These are phyloP conservation scores for Pasiphila rectangulata DNA, from an alignment of 2,888 invertebrate species.

Conservation along the genomic window DNA sequence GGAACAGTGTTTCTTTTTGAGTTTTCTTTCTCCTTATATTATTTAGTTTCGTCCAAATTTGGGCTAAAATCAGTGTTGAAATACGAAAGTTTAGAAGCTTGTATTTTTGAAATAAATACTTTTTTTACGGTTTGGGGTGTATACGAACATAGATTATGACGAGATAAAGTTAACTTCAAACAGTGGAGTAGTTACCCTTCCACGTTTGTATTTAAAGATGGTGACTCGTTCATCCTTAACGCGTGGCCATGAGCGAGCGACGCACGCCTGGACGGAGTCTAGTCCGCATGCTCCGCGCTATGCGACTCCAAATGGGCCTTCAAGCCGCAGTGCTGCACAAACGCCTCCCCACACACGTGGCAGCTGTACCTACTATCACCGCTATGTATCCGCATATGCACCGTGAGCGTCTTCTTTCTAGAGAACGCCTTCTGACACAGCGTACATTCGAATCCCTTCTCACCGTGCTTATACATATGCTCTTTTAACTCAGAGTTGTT, in stretches of 20 bases:
- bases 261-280: neutral
- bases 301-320: conserved; percentile 71
- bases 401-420: conserved; percentile 47
- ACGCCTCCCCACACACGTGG: conserved; percentile 65
- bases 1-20: too few relatives aligned
- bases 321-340: conserved; percentile 71
- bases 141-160: too few relatives aligned
- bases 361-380: conserved; percentile 62
- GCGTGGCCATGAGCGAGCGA: neutral
- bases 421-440: conserved; percentile 63
- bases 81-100: too few relatives aligned
- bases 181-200: too few relatives aligned
- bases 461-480: conserved; percentile 42
- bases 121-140: too few relatives aligned
- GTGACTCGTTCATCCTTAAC: too few relatives aligned
- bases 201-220: too few relatives aligned
- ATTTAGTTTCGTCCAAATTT: too few relatives aligned
- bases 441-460: conserved; percentile 51
- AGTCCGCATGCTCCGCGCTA: neutral
- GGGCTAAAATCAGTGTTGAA: too few relatives aligned
- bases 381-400: conserved; percentile 55
- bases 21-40: too few relatives aligned
- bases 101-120: too few relatives aligned
- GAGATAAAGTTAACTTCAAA: too few relatives aligned
- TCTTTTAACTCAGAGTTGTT: conserved; percentile 38